Evolutionary conservation across 2,888 invertebrate genomes (phyloP).

Genomic region (Lasioglossum oenotherae): DNA sequence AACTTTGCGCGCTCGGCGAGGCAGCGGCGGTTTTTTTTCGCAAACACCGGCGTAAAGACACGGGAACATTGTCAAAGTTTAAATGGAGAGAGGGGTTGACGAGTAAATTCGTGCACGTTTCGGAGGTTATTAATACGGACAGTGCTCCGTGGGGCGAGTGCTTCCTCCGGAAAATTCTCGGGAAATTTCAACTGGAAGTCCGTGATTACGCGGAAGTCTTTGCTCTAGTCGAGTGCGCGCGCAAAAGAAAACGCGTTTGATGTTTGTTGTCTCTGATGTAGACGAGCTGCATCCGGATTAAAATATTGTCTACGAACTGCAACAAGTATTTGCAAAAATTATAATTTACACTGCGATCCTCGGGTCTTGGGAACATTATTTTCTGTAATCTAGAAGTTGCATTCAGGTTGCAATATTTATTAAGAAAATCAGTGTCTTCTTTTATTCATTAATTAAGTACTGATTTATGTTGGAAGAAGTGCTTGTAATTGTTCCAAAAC

Average conservation of each 20-base stretch:
- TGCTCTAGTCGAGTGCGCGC: neutral
- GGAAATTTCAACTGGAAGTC: neutral
- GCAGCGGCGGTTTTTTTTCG: constrained; percentile 30
- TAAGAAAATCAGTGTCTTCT: neutral
- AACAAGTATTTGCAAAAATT: neutral
- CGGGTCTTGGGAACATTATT: neutral
- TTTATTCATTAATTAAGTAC: neutral
- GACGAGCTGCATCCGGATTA: neutral
- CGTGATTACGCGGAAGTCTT: neutral
- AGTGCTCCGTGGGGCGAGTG: neutral
- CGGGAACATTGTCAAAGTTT: constrained; percentile 42
- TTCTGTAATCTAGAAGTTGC: neutral
- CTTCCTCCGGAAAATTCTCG: neutral
- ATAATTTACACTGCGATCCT: neutral
- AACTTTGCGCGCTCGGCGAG: constrained; percentile 31
- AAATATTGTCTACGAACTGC: neutral
- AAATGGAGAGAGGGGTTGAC: constrained; percentile 16
- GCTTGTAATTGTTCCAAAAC: neutral
- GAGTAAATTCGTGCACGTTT: constrained; percentile 27
- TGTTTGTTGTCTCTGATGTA: neutral
- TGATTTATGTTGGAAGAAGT: no score
- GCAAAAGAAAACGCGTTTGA: neutral
- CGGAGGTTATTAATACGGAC: constrained; percentile 33
- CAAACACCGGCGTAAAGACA: constrained; percentile 18
- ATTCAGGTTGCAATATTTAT: neutral